phyloP scores from a whole-genome alignment of 2,888 invertebrate genomes.

The Troides helena region DNA sequence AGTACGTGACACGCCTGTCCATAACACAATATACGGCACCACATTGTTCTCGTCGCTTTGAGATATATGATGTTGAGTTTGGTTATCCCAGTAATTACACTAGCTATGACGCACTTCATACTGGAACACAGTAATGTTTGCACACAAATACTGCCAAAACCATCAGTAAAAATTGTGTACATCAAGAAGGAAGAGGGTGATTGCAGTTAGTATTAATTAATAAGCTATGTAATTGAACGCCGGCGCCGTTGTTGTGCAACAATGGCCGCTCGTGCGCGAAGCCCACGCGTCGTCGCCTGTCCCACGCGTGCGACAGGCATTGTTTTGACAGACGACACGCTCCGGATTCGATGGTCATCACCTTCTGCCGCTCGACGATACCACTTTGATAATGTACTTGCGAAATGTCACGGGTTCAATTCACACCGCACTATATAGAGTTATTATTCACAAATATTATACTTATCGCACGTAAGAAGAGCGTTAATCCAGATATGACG shows the following conservation, averaged over 20 bases:
- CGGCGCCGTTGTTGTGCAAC: neutral
- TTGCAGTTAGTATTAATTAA: neutral
- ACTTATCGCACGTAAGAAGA: no score
- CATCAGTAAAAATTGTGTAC: neutral
- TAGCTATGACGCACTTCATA: no score
- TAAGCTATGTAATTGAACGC: neutral
- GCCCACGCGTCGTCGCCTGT: constrained; percentile 10
- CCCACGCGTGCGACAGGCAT: neutral
- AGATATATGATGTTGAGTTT: no score
- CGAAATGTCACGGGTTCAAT: constrained; percentile 8
- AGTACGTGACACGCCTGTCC: no score
- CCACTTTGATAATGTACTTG: neutral
- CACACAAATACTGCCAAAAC: no score
- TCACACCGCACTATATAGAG: neutral
- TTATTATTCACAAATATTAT: no score
- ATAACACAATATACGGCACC: no score
- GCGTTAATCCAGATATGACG: no score
- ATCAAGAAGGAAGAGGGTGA: neutral
- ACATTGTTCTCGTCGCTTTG: no score
- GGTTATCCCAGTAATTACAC: no score
- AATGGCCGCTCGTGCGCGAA: constrained; percentile 14
- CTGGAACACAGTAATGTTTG: no score
- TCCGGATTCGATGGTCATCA: constrained; percentile 9
- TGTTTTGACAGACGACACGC: constrained; percentile 23
- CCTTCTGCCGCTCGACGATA: neutral